Base-by-base conservation (phyloP, 2,113 vertebrate species). In the Saccopteryx bilineata region DNA sequence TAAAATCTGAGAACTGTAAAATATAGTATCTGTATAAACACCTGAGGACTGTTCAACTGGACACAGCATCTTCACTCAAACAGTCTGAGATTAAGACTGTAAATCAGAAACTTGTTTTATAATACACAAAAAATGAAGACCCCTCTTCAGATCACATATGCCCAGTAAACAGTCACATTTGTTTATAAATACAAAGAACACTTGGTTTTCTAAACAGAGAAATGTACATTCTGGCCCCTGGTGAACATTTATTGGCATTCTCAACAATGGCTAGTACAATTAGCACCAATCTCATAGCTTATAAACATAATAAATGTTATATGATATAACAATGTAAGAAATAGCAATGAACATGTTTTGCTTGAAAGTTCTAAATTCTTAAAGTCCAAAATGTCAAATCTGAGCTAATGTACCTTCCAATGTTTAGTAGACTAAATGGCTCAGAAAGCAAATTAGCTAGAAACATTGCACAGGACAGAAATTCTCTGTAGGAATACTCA, bases 191-290 rank as follows among this genome's bases (percentile, higher is more conserved):
- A 97, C 97, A 84, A 95, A 98, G 96, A 97, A 98, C 97, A 98
- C 98, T 99, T 98, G 97, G 97, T 98, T 98, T 98, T 98, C 99
- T 98, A 99, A 98, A 98, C 78, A 97, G 69, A 99, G 39, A 99
- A 98, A 98, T 98, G 87, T 98, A 99, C 98, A 99, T 99, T 99
- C 98, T 98, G 98, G 97, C 98, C 95, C 98, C 98, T 98, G 98
- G 99, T 98, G 98, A 98, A 98, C 97, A 98, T 98, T 98, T 98
- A 98, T 92, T 96, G 97, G 98, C 97, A 98, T 96, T 96, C 97
- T 97, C 92, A 98, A 98, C 95, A 98, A 97, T 58, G 65, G 71
- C 63, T 97, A 97, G 94, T 95, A 97, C 90, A 96, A 95, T 95
- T 94, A 97, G 94, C 87, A 94, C 72, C 92, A 52, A 88, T 94